Conservation (phyloP, 2,113 vertebrate genomes). For the Pterocles orientalis region DNA sequence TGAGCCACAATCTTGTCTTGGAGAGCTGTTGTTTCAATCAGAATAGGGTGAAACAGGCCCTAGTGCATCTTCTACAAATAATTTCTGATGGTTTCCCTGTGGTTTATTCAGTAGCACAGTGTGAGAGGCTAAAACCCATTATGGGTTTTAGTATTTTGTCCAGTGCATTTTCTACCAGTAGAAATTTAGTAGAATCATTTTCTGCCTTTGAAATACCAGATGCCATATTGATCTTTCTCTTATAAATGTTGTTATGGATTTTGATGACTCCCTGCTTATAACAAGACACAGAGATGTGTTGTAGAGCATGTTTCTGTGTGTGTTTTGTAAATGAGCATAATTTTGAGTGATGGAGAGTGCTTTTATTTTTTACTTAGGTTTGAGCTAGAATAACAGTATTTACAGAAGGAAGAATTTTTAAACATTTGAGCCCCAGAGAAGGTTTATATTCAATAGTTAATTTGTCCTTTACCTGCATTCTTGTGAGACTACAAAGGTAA, state of each 20-base stretch:
- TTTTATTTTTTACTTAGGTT: neutral
- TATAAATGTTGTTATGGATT: constrained; percentile 54
- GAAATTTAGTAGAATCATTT: constrained; percentile 46
- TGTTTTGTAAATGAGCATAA: constrained; percentile 38
- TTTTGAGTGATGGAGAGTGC: neutral
- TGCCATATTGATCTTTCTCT: constrained; percentile 52
- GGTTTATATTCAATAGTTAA: constrained; percentile 1
- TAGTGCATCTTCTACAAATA: neutral
- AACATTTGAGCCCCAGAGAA: neutral
- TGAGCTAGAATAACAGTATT: constrained; percentile 6
- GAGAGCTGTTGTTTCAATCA: neutral
- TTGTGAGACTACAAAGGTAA: neutral
- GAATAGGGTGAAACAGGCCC: neutral
- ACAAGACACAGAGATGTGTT: constrained; percentile 9
- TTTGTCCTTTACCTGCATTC: constrained; percentile 8
- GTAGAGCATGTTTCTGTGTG: neutral
- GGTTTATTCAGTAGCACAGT: neutral
- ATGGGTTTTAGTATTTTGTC: constrained; percentile 19
- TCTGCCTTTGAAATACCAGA: constrained; percentile 43
- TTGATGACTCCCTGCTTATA: constrained; percentile 41
- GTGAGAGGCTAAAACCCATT: neutral
- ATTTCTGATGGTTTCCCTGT: neutral
- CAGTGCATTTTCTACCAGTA: neutral
- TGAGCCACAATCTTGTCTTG: neutral
- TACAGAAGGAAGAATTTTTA: neutral